A percentile compares a stretch with the other conserved stretches of the same genome.
Conservation (phyloP, 2,797 vertebrate genomes). For the Huso huso region DNA sequence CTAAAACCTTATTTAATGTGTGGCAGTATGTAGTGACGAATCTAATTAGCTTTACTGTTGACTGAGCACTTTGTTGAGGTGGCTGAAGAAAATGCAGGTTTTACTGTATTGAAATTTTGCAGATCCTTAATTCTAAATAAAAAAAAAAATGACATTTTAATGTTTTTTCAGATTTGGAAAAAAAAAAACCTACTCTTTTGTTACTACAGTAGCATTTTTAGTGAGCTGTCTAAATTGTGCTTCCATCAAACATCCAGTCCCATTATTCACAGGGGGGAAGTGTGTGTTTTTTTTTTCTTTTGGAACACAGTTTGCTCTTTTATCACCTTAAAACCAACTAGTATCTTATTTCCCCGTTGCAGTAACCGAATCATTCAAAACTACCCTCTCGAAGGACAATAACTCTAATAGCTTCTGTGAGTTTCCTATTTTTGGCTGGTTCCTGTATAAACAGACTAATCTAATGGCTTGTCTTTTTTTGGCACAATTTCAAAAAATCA, state of each 20-base stretch:
- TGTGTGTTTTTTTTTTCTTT: slow-evolving; percentile 8
- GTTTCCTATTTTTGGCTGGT: slow-evolving; percentile 65
- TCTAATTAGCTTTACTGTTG: no score
- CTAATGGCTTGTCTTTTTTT: slow-evolving; percentile 62
- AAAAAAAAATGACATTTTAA: slow-evolving; percentile 1
- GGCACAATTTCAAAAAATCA: slow-evolving; percentile 68
- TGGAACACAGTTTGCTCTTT: slow-evolving; percentile 47
- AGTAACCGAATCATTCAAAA: slow-evolving; percentile 54
- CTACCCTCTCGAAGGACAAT: slow-evolving; percentile 56
- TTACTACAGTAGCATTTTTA: no score
- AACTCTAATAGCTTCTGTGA: slow-evolving; percentile 59
- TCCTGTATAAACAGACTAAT: slow-evolving; percentile 71
- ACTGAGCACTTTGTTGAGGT: no score
- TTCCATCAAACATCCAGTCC: neutral
- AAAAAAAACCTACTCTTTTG: neutral
- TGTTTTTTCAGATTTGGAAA: neutral
- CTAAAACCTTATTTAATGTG: no score
- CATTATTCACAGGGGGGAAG: neutral
- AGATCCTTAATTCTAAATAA: no score
- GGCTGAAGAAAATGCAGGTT: no score
- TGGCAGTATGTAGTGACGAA: no score
- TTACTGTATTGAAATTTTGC: no score
- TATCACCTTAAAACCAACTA: slow-evolving; percentile 53
- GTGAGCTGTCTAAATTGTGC: neutral
- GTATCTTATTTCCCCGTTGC: slow-evolving; percentile 55